These are phyloP conservation scores for Gonocerus acuteangulatus DNA, from an alignment of 2,888 invertebrate species.

Conservation along the genomic window DNA sequence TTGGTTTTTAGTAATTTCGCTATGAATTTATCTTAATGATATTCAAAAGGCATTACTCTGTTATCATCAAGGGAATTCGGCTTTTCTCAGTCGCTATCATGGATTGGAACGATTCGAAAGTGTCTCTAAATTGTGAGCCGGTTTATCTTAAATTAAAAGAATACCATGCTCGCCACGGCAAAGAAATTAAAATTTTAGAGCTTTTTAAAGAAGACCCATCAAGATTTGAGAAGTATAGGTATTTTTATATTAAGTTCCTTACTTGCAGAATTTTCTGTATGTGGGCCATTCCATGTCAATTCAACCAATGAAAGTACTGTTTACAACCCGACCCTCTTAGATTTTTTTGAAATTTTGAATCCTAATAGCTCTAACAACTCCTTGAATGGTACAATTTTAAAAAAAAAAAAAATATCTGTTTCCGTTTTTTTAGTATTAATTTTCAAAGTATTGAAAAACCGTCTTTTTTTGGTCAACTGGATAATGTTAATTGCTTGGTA, in stretches of 20 bases:
- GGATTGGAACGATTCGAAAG: constrained; percentile 18
- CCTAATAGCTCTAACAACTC: too few relatives aligned
- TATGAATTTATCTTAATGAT: not conserved
- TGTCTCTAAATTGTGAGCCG: constrained; percentile 47
- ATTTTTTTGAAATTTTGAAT: too few relatives aligned
- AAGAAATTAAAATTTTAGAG: constrained; percentile 69
- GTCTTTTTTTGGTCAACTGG: too few relatives aligned
- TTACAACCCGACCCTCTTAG: too few relatives aligned
- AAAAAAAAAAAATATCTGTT: too few relatives aligned
- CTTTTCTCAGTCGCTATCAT: constrained; percentile 14
- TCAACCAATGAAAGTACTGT: too few relatives aligned
- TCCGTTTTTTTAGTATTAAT: too few relatives aligned
- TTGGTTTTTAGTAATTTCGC: too few relatives aligned
- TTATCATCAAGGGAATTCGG: not conserved
- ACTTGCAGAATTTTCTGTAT: not conserved
- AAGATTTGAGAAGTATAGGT: constrained; percentile 88
- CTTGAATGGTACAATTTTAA: too few relatives aligned
- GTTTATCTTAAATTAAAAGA: constrained; percentile 68
- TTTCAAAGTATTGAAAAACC: too few relatives aligned
- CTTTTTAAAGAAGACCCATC: constrained; percentile 72
- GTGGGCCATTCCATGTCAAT: too few relatives aligned
- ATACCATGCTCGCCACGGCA: constrained; percentile 62
- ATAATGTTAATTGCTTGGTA: too few relatives aligned
- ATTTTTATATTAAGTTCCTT: constrained; percentile 39
- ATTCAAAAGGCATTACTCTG: constrained; percentile 11